phyloP scores from a whole-genome alignment of 2,888 invertebrate species.

The Megaustenia siamemsis region DNA sequence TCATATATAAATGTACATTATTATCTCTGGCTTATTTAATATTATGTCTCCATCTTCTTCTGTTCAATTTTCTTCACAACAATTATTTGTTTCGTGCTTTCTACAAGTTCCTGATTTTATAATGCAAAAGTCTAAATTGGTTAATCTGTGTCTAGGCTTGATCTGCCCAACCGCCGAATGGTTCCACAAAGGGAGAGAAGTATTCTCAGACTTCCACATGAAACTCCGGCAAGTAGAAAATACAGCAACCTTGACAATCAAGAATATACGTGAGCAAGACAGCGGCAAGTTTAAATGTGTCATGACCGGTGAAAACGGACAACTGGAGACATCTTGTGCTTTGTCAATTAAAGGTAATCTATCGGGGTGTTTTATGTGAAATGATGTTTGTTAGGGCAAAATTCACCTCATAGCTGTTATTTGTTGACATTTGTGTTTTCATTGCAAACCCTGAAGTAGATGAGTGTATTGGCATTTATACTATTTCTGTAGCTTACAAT shows the following conservation, averaged over 20 bases:
- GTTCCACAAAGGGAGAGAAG: conserved; percentile 70
- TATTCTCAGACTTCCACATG: conserved; percentile 68
- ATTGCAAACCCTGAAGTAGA: too few relatives aligned
- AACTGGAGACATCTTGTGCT: conserved; percentile 83
- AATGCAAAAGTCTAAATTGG: neutral
- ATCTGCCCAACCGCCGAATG: conserved; percentile 68
- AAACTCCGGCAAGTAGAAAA: conserved; percentile 69
- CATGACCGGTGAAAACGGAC: conserved; percentile 94
- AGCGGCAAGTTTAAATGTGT: conserved; percentile 96
- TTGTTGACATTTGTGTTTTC: too few relatives aligned
- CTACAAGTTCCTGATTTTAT: neutral
- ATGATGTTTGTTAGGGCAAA: conserved; percentile 39
- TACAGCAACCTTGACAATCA: conserved; percentile 92
- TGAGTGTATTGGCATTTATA: too few relatives aligned
- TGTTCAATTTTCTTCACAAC: too few relatives aligned
- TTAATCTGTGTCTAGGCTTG: conserved; percentile 59
- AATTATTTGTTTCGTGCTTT: too few relatives aligned
- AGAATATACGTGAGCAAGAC: conserved; percentile 94
- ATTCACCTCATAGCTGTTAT: too few relatives aligned
- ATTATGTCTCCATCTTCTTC: too few relatives aligned
- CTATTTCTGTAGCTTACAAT: too few relatives aligned
- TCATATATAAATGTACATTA: too few relatives aligned
- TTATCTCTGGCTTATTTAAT: too few relatives aligned
- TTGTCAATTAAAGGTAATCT: conserved; percentile 74
- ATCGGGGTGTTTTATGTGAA: too few relatives aligned